phyloP scores from a whole-genome alignment of 2,888 invertebrate species.

The Fragum sueziense region DNA sequence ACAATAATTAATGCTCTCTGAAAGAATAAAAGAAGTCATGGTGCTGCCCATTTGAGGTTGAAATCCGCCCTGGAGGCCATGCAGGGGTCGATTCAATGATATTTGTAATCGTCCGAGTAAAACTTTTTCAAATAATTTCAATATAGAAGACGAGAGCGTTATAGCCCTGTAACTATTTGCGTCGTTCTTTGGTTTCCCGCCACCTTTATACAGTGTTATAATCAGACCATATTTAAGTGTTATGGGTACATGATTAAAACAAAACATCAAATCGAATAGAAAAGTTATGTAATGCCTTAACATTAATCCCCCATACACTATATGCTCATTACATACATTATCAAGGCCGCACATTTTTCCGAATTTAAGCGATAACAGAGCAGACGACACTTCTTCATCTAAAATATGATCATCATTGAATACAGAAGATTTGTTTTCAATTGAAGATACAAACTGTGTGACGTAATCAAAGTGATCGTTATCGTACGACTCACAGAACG shows the following conservation, averaged over 20 bases:
- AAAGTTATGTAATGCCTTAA: neutral
- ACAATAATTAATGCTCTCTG: too few relatives aligned
- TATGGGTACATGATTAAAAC: neutral
- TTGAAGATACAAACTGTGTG: neutral
- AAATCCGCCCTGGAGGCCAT: too few relatives aligned
- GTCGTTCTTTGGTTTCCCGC: too few relatives aligned
- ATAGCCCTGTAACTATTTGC: too few relatives aligned
- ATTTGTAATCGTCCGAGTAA: too few relatives aligned
- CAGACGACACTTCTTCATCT: neutral
- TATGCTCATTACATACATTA: too few relatives aligned
- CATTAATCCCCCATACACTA: neutral
- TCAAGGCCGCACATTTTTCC: constrained; percentile 15
- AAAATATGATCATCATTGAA: neutral
- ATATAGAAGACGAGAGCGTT: too few relatives aligned
- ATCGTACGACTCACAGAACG: neutral
- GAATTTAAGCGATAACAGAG: neutral
- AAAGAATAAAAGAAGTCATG: too few relatives aligned
- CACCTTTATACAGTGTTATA: too few relatives aligned
- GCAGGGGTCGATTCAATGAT: too few relatives aligned
- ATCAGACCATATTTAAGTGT: neutral
- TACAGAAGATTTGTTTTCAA: neutral
- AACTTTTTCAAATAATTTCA: too few relatives aligned
- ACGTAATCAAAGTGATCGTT: neutral
- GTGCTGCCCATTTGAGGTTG: too few relatives aligned
- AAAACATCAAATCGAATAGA: neutral